Base-by-base conservation (phyloP, 2,888 invertebrate species). In the Mycalesis mineus region DNA sequence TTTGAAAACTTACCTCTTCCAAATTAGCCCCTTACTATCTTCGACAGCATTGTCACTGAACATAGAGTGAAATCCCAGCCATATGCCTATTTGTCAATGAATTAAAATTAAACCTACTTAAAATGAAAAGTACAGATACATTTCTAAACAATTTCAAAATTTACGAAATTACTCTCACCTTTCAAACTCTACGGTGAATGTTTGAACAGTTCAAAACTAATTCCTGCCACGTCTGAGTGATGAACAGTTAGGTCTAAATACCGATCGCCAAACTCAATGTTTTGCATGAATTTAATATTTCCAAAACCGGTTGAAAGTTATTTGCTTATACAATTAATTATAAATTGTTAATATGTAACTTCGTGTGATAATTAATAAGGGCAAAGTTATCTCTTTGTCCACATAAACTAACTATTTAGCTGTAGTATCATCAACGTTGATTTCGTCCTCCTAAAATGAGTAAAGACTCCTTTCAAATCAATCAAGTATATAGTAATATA, bases 131-230 rank as follows among this genome's bases (percentile, higher is more conserved):
- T 22, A 17, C 5, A 41, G 17, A 11, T 42, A 0, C n/a, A 17
- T 42, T 8, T 48, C 22, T 15, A 37, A 41, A 40, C 36, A 8
- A 36, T 37, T 37, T 36, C 15, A 33, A 1, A 31, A 29, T 15
- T 9, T 14, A 13, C 17, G n/a, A 17, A n/a, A 48, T 48, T 15
- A 33, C 15, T 33, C 36, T 36, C 4, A 5, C 14, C 15, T 47
- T 5, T 17, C 11, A 5, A 47, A 31, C 33, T 8, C 11, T 40
- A 29, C 29, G 40, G 15, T 49, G 17, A 50, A 28, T 39, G 37
- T 40, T 50, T 28, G 7, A 50, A 41, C 41, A 41, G 41, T 31
- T 51, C 31, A 15, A 51, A 51, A 51, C 40, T 51, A 51, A 51
- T 51, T 40, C 40, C 31, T 41, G 51, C 31, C 51, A 41, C 3